phyloP scores from a whole-genome alignment of 1,140 invertebrate genomes.

The Drosophila oshimai region DNA sequence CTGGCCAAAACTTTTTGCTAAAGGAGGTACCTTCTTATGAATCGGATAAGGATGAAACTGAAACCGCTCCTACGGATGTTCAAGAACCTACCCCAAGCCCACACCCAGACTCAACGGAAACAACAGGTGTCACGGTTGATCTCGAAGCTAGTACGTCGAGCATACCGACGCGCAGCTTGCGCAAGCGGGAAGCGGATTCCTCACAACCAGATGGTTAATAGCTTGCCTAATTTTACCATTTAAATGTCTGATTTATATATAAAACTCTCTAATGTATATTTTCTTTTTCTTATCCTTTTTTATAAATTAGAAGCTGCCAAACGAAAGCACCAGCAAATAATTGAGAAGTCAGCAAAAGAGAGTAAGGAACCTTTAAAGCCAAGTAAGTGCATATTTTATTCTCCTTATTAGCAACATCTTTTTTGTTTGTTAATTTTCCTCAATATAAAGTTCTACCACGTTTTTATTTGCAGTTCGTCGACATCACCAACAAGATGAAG shows the following conservation, averaged over 20 bases:
- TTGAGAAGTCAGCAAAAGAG: background rate
- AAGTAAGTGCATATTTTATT: constrained; percentile 1
- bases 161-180: constrained; percentile 12
- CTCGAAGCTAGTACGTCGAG: constrained; percentile 17
- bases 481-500: background rate
- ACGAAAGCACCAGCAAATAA: background rate
- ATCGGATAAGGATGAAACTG: background rate
- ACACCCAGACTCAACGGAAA: constrained; percentile 21
- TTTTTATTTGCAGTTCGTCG: constrained; percentile 10
- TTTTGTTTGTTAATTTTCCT: too few relatives aligned
- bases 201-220: constrained; percentile 67
- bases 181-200: constrained; percentile 32
- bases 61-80: background rate
- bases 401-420: background rate
- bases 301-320: constrained; percentile 11
- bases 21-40: background rate
- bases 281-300: background rate
- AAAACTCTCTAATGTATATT: background rate
- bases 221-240: constrained; percentile 12
- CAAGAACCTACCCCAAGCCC: background rate
- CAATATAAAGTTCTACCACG: too few relatives aligned
- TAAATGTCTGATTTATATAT: background rate
- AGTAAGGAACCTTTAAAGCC: background rate
- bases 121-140: constrained; percentile 59
- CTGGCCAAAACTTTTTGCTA: background rate